A percentile compares a stretch with the other conserved stretches of the same genome.
Conservation (phyloP, 1,140 invertebrate species). For the Drosophila carrolli region DNA sequence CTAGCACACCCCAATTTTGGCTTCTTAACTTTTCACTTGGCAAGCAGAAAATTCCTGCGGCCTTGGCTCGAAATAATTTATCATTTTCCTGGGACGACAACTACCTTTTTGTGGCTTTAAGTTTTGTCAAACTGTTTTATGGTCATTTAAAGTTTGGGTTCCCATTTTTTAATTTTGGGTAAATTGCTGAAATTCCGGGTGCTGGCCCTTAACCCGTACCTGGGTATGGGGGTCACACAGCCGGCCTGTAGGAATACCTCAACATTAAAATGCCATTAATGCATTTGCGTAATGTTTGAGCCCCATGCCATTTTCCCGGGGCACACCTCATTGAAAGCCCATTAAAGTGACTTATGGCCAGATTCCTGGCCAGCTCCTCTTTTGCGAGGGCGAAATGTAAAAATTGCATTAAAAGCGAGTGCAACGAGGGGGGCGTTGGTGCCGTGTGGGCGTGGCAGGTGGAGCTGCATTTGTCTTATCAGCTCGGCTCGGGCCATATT, state of each 20-base stretch:
- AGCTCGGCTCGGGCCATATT: constrained; percentile 43
- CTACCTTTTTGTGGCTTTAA: constrained; percentile 71
- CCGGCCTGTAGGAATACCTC: constrained; percentile 59
- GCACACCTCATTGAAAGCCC: constrained; percentile 80
- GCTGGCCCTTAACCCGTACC: constrained; percentile 17
- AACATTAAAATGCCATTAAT: constrained; percentile 82
- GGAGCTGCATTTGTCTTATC: constrained; percentile 76
- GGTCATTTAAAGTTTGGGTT: constrained; percentile 63
- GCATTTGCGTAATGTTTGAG: constrained; percentile 78
- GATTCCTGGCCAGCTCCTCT: constrained; percentile 38
- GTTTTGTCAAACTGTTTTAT: constrained; percentile 59
- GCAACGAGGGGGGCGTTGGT: constrained; percentile 1
- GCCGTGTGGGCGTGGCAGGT: constrained; percentile 46
- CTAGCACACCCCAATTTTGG: constrained; percentile 18
- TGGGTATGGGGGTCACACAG: constrained; percentile 10
- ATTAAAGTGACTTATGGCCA: constrained; percentile 80
- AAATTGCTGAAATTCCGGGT: constrained; percentile 54
- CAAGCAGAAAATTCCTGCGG: constrained; percentile 74
- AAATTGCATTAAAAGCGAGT: constrained; percentile 77
- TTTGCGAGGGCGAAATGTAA: constrained; percentile 50
- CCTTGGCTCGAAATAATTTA: constrained; percentile 78
- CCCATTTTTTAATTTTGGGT: constrained; percentile 52
- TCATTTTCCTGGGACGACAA: constrained; percentile 64
- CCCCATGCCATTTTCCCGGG: constrained; percentile 36
- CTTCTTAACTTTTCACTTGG: constrained; percentile 72